Evolutionary conservation across 1,140 invertebrate species (phyloP), one percentile per base, ranked within the genome.

Genomic region (Orchesella cincta): DNA sequence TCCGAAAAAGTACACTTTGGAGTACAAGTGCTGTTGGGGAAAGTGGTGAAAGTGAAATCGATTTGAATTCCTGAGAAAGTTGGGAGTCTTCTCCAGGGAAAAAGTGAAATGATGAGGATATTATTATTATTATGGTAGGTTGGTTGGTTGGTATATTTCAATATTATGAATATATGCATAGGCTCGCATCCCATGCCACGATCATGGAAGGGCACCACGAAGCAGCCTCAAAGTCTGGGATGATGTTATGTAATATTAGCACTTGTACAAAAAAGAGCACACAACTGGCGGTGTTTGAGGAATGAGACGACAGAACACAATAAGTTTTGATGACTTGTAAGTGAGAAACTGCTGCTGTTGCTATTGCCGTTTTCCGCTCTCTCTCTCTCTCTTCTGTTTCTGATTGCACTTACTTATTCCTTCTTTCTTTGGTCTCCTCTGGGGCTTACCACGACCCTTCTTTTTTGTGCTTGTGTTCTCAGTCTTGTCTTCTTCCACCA

Each of bases 311-410:
- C 62, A 62, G 54, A 31, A n/a, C 23, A 33, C 62, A 67, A 67
- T 29, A 67, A 67, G 62, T 67, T 67, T 67, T 67, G 62, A 67
- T 67, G 62, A 67, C 62, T 67, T 29, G 62, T 67, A 67, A 67
- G n/a, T 3, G 26, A 67, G 54, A 5, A 57, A 23, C 23, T 57
- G 12, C 26, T 57, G 12, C 23, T 8, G 26, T 33, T 18, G 29
- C 62, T 67, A 29, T 29, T 23, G 31, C 62, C 29, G 1, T 67
- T 5, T 29, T 67, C 62, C 29, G 14, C 5, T 67, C 26, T 33
- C 23, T 8, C 23, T 31, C 23, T 33, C 3, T 57, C 52, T 46
- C 8, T n/a, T 57, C 23, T 57, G 3, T 23, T 57, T 57, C 2
- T 5, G 31, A 31, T 2, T 33, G 54, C 28, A 67, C 14, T 26